These are phyloP conservation scores for Theodoxus fluviatilis DNA, from an alignment of 2,888 invertebrate species.

Conservation along the genomic window DNA sequence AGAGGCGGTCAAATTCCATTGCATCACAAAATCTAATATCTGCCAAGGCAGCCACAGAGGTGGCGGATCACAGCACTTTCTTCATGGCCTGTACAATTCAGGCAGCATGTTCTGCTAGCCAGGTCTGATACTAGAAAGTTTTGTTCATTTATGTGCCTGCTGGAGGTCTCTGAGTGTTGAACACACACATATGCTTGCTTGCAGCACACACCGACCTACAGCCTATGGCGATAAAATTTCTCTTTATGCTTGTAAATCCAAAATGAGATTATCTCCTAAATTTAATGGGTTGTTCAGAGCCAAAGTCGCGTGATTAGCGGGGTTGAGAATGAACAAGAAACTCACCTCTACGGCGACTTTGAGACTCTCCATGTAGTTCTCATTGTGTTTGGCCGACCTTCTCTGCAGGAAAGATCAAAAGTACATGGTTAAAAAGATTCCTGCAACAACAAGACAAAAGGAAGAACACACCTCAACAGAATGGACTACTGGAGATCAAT, in stretches of 20 bases:
- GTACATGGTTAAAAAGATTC: background rate
- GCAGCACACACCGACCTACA: background rate
- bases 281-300: too few relatives aligned
- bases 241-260: background rate
- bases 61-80: too few relatives aligned
- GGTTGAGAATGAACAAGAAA: background rate
- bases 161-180: background rate
- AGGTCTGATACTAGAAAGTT: too few relatives aligned
- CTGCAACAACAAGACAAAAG: background rate
- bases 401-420: slow-evolving; percentile 42
- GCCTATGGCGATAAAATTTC: background rate
- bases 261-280: too few relatives aligned
- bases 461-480: background rate
- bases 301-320: too few relatives aligned
- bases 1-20: too few relatives aligned
- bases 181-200: background rate
- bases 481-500: too few relatives aligned
- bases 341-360: slow-evolving; percentile 60
- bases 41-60: too few relatives aligned
- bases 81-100: too few relatives aligned
- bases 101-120: too few relatives aligned
- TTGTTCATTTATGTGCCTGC: too few relatives aligned
- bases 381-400: slow-evolving; percentile 44
- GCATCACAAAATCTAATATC: too few relatives aligned
- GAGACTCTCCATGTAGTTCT: slow-evolving; percentile 53